Percentiles rank a stretch among this genome's conserved stretches.
Conservation (phyloP, 2,797 vertebrate species). For the Cygnus olor region DNA sequence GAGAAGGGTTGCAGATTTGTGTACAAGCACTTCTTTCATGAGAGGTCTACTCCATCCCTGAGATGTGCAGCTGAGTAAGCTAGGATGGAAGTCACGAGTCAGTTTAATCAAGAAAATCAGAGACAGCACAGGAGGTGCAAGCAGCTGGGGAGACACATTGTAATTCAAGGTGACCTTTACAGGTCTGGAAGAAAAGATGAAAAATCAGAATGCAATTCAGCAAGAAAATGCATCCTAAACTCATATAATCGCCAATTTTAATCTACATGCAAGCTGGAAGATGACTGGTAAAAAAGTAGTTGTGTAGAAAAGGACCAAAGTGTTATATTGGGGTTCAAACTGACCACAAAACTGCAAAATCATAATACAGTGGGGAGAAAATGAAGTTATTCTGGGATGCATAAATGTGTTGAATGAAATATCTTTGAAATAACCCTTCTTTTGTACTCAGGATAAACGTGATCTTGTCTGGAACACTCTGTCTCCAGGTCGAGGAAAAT, state of each 20-base stretch:
- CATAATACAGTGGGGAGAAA: not conserved
- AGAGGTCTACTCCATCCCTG: not conserved
- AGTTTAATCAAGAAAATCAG: not conserved
- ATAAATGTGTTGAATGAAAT: not conserved
- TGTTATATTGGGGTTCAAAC: not conserved
- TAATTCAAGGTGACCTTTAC: not conserved
- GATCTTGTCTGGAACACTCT: not conserved
- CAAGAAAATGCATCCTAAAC: not conserved
- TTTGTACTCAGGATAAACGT: not conserved
- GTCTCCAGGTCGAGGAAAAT: not conserved
- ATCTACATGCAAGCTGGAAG: not conserved
- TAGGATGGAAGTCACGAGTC: not conserved
- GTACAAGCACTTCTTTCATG: not conserved
- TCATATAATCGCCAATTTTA: not conserved
- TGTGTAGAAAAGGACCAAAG: not conserved
- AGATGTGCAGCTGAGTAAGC: not conserved
- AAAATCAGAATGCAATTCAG: not conserved
- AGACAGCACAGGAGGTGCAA: not conserved
- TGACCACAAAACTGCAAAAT: not conserved
- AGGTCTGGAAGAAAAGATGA: not conserved
- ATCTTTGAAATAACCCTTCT: not conserved
- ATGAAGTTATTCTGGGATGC: not conserved
- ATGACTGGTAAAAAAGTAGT: not conserved
- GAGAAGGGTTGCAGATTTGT: not conserved
- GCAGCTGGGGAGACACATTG: not conserved